Evolutionary conservation across 1,140 invertebrate species (phyloP).

Genomic region (Pseudomyrmex gracilis): DNA sequence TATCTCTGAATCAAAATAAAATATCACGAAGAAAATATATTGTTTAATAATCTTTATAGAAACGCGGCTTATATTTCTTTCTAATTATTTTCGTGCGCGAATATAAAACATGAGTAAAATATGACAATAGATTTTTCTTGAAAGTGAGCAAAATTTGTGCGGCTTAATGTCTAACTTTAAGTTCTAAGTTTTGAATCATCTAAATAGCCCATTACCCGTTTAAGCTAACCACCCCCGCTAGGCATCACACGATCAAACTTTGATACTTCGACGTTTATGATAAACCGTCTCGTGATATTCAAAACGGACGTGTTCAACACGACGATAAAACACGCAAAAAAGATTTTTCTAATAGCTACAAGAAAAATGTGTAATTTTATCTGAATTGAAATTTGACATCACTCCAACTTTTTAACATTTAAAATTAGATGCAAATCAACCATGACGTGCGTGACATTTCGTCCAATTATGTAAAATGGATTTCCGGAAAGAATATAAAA

Average conservation of each 20-base stretch:
- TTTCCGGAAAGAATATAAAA: conserved; percentile 6
- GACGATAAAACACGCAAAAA: neutral
- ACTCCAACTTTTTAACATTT: too few relatives aligned
- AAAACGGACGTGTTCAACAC: conserved; percentile 33
- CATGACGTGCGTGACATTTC: neutral
- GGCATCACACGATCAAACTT: conserved; percentile 65
- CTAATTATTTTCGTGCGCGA: neutral
- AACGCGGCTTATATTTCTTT: neutral
- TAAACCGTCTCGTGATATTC: conserved; percentile 43
- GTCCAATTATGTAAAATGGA: conserved; percentile 59
- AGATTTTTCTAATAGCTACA: too few relatives aligned
- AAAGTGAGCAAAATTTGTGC: neutral
- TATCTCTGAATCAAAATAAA: too few relatives aligned
- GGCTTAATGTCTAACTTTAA: conserved; percentile 16
- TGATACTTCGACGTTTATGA: conserved; percentile 67
- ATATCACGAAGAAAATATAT: neutral
- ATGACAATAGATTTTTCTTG: conserved; percentile 13
- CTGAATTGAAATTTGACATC: too few relatives aligned
- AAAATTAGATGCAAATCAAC: neutral
- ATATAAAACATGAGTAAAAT: neutral
- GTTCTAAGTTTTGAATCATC: conserved; percentile 36
- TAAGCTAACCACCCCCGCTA: conserved; percentile 19
- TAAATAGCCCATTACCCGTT: conserved; percentile 50
- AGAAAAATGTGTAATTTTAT: too few relatives aligned
- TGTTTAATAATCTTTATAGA: neutral